Evolutionary conservation across 2,888 invertebrate genomes (phyloP), one percentile per base, ranked within the genome.

Genomic region (Chymomyza procnemis): DNA sequence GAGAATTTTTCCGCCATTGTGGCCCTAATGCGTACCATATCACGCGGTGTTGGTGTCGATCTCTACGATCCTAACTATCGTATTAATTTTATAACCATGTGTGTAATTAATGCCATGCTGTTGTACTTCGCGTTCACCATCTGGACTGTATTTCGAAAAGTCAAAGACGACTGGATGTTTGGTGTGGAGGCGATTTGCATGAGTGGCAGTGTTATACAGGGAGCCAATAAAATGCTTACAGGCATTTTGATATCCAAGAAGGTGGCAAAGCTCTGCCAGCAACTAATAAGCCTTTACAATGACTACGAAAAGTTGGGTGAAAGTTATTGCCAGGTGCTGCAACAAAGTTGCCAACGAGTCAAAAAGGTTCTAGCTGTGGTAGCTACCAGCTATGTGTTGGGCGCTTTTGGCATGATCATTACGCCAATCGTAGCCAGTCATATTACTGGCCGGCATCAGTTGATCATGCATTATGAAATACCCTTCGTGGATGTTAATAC

Each of bases 391-490:
- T 78, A 78, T 41, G 0, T 66, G 2, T 0, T 73, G 1, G 67
- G 64, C 14, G 22, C 14, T 5, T 0, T 8, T 0, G 69, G 75
- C 9, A 67, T 74, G 54, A 14, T 69, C 4, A 0, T 22, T 0
- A 47, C 55, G 4, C 73, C 80, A 0, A 0, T 78, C 1, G 9
- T 69, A 0, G 46, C 71, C 0, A 22, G 68, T 0, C 1, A 62
- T 0, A 1, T 69, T 0, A 76, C 64, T 0, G 77, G 76, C 2
- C 46, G 46, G 3, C 66, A 72, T 0, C 61, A 67, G 1, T 22
- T 78, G 14, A 63, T 77, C 0, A 77, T 87, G 75, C 81, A 84
- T 18, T 84, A 78, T 57, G 69, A 74, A 14, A 41, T 88, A 6
- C 86, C 88, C 0, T 66, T 66, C 1, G 1, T 88, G 1, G 79